A percentile compares a stretch with the other conserved stretches of the same genome.
Conservation (phyloP, 2,113 vertebrate species). For the Myiozetetes cayanensis region DNA sequence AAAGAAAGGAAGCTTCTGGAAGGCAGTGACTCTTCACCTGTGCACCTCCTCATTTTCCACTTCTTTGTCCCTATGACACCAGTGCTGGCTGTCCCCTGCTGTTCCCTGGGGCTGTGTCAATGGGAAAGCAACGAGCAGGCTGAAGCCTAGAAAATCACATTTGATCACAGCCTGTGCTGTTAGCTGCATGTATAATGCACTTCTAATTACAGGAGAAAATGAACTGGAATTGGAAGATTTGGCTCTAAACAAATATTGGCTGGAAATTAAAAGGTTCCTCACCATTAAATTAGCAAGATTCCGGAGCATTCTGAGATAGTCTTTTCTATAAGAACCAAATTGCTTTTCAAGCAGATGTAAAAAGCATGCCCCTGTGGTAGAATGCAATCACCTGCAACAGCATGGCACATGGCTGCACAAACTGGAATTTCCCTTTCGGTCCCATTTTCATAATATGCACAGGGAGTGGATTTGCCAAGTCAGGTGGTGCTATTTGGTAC, state of each 20-base stretch:
- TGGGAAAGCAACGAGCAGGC: neutral
- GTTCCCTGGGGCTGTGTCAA: neutral
- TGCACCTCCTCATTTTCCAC: neutral
- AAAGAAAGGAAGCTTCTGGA: neutral
- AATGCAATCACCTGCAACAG: neutral
- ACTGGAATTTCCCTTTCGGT: neutral
- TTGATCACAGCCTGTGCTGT: neutral
- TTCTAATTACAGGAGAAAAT: conserved; percentile 13
- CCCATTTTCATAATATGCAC: neutral
- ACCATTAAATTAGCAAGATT: neutral
- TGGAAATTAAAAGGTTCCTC: conserved; percentile 25
- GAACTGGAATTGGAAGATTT: neutral
- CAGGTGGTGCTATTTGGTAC: neutral
- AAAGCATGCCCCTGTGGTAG: neutral
- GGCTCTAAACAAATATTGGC: neutral
- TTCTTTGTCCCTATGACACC: neutral
- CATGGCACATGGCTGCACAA: neutral
- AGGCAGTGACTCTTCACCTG: neutral
- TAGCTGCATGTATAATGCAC: neutral
- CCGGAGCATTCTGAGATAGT: neutral
- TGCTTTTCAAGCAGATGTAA: neutral
- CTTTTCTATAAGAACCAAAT: neutral
- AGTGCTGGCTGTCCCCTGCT: neutral
- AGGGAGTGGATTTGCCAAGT: neutral
- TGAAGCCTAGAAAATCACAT: neutral